These are phyloP conservation scores for Siniperca knerii DNA, from an alignment of 2,113 vertebrate genomes.

Conservation along the genomic window DNA sequence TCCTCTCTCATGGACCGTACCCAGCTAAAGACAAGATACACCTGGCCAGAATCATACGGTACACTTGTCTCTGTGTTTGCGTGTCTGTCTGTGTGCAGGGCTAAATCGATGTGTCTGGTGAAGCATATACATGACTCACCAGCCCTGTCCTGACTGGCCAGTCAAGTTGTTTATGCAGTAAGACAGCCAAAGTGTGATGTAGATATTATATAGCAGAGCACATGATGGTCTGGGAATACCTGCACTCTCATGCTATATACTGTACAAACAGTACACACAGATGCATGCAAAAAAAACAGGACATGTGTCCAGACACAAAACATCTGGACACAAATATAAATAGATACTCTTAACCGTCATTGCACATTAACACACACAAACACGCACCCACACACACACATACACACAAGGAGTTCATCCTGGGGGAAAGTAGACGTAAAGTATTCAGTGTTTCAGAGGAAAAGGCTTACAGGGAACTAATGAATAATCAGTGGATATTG, in stretches of 20 bases:
- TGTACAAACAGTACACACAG: not conserved
- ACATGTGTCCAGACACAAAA: not conserved
- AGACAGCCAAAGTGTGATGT: constrained; percentile 17
- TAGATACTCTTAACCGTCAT: constrained; percentile 15
- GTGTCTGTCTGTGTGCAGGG: constrained; percentile 25
- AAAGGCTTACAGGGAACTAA: constrained; percentile 67
- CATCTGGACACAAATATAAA: constrained; percentile 50
- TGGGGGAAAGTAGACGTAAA: constrained; percentile 31
- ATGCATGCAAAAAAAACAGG: constrained; percentile 36
- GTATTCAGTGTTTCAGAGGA: constrained; percentile 59
- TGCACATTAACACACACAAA: not conserved
- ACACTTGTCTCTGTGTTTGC: constrained; percentile 47
- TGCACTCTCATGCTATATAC: constrained; percentile 14
- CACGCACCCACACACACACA: constrained; percentile 11
- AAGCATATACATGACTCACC: constrained; percentile 52
- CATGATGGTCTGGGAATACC: constrained; percentile 16
- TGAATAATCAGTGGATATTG: constrained; percentile 77
- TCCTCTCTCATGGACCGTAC: constrained; percentile 93
- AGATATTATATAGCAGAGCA: constrained; percentile 12
- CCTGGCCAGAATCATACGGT: constrained; percentile 92
- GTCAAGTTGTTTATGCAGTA: constrained; percentile 35
- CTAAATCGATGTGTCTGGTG: constrained; percentile 55
- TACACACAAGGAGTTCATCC: constrained; percentile 23
- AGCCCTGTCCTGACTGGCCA: constrained; percentile 38
- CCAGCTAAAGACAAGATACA: constrained; percentile 97